Conservation (phyloP, 2,888 invertebrate genomes). For the Clepsis dumicolana region DNA sequence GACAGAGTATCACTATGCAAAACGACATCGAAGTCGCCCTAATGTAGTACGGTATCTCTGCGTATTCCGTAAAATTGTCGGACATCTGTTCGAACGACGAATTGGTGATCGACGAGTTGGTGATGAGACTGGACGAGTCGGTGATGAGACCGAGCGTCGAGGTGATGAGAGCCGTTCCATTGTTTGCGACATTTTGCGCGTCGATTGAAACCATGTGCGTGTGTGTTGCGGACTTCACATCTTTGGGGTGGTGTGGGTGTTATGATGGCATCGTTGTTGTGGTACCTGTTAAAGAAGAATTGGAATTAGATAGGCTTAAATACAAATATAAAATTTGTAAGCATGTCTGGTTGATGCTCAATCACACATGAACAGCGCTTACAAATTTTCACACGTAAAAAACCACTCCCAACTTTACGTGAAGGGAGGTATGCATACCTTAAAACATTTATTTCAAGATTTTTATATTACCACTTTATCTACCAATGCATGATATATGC, state of each 20-base stretch:
- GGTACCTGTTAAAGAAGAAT: constrained; percentile 31
- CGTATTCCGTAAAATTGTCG: constrained; percentile 76
- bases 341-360: no score
- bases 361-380: no score
- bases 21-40: constrained; percentile 95
- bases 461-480: no score
- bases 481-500: no score
- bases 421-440: no score
- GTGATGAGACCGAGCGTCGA: constrained; percentile 33
- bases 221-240: constrained; percentile 57
- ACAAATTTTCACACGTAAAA: no score
- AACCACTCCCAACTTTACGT: no score
- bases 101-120: constrained; percentile 45
- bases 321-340: no score
- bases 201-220: constrained; percentile 81
- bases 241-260: constrained; percentile 54
- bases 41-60: constrained; percentile 93
- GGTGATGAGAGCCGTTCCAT: constrained; percentile 52
- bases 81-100: constrained; percentile 57
- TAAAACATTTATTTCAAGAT: no score
- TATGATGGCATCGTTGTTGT: constrained; percentile 28
- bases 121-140: constrained; percentile 46
- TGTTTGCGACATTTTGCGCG: constrained; percentile 63
- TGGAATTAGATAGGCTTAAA: background rate
- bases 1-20: constrained; percentile 94